Evolutionary conservation across 2,888 invertebrate genomes (phyloP).

Genomic region (Elaeidobius kamerunicus): DNA sequence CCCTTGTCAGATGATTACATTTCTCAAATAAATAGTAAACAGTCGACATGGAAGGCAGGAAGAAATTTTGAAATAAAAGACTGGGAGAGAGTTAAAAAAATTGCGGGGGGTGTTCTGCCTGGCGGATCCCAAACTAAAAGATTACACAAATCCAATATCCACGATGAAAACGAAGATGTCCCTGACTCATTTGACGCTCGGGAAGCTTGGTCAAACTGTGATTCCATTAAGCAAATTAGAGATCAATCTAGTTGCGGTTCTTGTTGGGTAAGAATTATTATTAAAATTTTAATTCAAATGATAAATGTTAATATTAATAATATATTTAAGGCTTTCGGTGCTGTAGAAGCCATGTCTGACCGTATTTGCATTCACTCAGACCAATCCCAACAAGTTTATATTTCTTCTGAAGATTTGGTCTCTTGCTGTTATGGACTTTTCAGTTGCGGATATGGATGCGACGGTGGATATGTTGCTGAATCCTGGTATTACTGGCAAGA

Average conservation of each 20-base stretch:
- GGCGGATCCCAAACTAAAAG: not conserved
- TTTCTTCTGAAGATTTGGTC: slow-evolving; percentile 78
- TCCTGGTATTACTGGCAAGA: slow-evolving; percentile 84
- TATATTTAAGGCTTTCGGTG: slow-evolving; percentile 65
- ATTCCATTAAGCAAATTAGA: slow-evolving; percentile 70
- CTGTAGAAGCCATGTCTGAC: slow-evolving; percentile 77
- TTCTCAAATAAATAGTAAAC: slow-evolving; percentile 58
- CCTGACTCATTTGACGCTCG: slow-evolving; percentile 77
- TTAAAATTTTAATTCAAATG: not conserved
- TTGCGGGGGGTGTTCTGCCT: too few species aligned
- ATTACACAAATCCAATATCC: not conserved
- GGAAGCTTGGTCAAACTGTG: slow-evolving; percentile 74
- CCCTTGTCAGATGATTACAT: slow-evolving; percentile 33
- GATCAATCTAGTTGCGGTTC: slow-evolving; percentile 88
- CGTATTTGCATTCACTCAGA: slow-evolving; percentile 55
- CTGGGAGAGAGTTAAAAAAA: too few species aligned
- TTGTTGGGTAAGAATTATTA: slow-evolving; percentile 63
- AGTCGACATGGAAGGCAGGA: slow-evolving; percentile 75
- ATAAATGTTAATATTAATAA: not conserved
- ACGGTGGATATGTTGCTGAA: slow-evolving; percentile 73
- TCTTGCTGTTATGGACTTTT: slow-evolving; percentile 60
- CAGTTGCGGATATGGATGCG: slow-evolving; percentile 62
- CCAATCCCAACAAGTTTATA: slow-evolving; percentile 63
- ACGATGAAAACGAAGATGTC: slow-evolving; percentile 43
- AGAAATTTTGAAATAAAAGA: slow-evolving; percentile 72